Evolutionary conservation across 2,797 vertebrate genomes (phyloP).

Genomic region (Urocyon cinereoargenteus): DNA sequence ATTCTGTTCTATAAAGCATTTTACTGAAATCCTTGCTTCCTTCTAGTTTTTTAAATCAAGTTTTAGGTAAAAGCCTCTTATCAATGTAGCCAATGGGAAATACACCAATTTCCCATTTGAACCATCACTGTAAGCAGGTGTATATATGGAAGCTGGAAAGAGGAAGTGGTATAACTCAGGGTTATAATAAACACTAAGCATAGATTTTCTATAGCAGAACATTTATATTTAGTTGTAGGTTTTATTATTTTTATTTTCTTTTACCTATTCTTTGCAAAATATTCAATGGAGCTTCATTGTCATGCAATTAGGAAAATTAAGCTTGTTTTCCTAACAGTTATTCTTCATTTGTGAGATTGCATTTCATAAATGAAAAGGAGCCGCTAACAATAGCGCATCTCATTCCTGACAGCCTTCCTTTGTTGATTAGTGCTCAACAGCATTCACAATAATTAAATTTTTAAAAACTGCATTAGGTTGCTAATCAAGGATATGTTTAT

Average conservation of each 20-base stretch:
- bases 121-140: neutral
- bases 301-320: constrained; percentile 65
- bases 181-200: neutral
- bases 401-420: constrained; percentile 51
- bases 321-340: constrained; percentile 41
- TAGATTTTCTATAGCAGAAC: neutral
- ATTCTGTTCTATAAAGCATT: neutral
- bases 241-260: constrained; percentile 12
- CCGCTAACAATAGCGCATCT: constrained; percentile 33
- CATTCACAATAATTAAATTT: constrained; percentile 70
- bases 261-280: constrained; percentile 57
- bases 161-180: neutral
- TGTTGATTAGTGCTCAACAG: constrained; percentile 49
- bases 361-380: constrained; percentile 61
- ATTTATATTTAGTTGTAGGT: constrained; percentile 6
- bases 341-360: constrained; percentile 35
- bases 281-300: constrained; percentile 43
- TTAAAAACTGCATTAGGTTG: neutral
- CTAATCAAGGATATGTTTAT: constrained; percentile 65
- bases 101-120: neutral
- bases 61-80: constrained; percentile 16
- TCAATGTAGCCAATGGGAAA: neutral
- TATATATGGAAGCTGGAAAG: neutral
- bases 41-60: neutral
- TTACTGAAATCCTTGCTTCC: constrained; percentile 42